phyloP scores from a whole-genome alignment of 2,888 invertebrate species.

The Drosophila paucipuncta region DNA sequence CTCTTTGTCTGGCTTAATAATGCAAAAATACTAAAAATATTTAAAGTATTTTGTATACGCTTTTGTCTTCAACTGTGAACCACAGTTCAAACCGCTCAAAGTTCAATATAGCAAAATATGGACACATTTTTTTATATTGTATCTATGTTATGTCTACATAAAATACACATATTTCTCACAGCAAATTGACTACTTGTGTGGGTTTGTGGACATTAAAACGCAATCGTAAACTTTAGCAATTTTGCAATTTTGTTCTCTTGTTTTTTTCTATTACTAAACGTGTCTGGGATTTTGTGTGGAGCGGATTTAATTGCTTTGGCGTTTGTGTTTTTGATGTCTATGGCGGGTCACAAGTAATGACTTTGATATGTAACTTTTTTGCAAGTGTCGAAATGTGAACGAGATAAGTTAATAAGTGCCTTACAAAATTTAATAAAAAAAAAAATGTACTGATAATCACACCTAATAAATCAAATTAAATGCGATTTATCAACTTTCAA shows the following conservation, averaged over 20 bases:
- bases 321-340: conserved; percentile 28
- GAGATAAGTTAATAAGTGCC: background rate
- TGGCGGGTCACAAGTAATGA: conserved; percentile 6
- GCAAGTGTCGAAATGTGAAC: background rate
- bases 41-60: conserved; percentile 5
- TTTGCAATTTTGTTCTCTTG: conserved; percentile 11
- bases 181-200: background rate
- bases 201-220: conserved; percentile 21
- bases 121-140: background rate
- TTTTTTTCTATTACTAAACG: background rate
- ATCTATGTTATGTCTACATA: conserved; percentile 8
- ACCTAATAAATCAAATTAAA: background rate
- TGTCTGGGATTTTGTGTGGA: conserved; percentile 40
- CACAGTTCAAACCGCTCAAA: background rate
- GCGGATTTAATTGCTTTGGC: conserved; percentile 44
- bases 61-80: conserved; percentile 1
- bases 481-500: background rate
- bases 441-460: background rate
- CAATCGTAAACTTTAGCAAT: conserved; percentile 26
- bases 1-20: background rate
- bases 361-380: conserved; percentile 27
- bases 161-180: background rate
- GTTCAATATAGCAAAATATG: background rate
- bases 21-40: background rate
- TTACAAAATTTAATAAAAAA: background rate